Percentiles rank a stretch among this genome's conserved stretches.
phyloP scores from a whole-genome alignment of 2,888 invertebrate genomes.

The Parnassius orleans region DNA sequence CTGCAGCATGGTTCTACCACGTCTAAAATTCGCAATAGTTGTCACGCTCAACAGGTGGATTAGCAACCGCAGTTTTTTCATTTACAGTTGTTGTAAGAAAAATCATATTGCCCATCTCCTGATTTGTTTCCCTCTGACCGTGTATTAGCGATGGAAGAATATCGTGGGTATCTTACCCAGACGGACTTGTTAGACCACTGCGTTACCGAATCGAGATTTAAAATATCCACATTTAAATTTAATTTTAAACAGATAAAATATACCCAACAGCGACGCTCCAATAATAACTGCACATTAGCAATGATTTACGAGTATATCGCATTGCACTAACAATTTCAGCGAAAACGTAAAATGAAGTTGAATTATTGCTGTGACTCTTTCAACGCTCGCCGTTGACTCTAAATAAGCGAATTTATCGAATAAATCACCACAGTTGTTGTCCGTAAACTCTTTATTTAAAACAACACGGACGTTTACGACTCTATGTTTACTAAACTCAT shows the following conservation, averaged over 20 bases:
- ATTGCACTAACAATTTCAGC: constrained; percentile 21
- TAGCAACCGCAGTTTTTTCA: too few relatives aligned
- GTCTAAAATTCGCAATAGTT: too few relatives aligned
- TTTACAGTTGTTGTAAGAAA: too few relatives aligned
- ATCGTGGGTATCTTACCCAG: too few relatives aligned
- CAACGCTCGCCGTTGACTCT: constrained; percentile 25
- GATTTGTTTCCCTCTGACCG: too few relatives aligned
- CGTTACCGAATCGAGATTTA: too few relatives aligned
- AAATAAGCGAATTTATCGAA: constrained; percentile 31
- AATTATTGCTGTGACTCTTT: constrained; percentile 18
- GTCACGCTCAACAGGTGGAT: too few relatives aligned
- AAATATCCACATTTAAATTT: not conserved
- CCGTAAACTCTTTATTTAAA: constrained; percentile 53
- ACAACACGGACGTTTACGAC: constrained; percentile 53
- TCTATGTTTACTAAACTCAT: constrained; percentile 54
- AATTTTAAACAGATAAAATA: not conserved
- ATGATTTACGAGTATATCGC: constrained; percentile 20
- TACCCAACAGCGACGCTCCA: constrained; percentile 1
- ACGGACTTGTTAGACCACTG: too few relatives aligned
- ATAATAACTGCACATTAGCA: constrained; percentile 15
- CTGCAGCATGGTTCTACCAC: too few relatives aligned
- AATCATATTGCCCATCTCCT: too few relatives aligned
- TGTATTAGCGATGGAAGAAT: too few relatives aligned
- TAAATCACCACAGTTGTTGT: constrained; percentile 41
- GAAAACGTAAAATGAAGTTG: constrained; percentile 14